Evolutionary conservation across 2,113 vertebrate genomes (phyloP).

Genomic region (Hydrolagus affinis): DNA sequence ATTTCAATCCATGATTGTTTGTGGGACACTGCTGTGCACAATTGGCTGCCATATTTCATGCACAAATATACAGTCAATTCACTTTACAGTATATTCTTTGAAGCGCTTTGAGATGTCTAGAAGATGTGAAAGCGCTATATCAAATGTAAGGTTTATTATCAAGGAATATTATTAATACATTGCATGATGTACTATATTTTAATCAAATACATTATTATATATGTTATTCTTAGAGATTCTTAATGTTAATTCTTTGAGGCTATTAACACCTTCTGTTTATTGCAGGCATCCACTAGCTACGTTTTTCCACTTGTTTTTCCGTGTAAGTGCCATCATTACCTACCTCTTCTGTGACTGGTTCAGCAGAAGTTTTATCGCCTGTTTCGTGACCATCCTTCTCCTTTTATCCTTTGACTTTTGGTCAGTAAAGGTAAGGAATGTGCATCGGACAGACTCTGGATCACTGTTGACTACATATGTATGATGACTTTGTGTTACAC

Average conservation of each 20-base stretch:
- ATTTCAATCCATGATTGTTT: too few relatives aligned
- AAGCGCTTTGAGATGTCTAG: too few relatives aligned
- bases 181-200: constrained; percentile 28
- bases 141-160: too few relatives aligned
- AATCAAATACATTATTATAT: not conserved
- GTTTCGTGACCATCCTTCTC: constrained; percentile 76
- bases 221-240: not conserved
- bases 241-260: not conserved
- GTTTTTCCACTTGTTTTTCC: constrained; percentile 85
- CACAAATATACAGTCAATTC: too few relatives aligned
- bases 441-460: not conserved
- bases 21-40: too few relatives aligned
- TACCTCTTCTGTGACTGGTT: constrained; percentile 73
- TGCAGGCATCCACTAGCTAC: constrained; percentile 74
- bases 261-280: constrained; percentile 33
- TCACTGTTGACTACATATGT: not conserved
- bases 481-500: not conserved
- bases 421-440: constrained; percentile 79
- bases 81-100: too few relatives aligned
- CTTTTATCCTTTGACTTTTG: constrained; percentile 88
- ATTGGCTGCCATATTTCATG: too few relatives aligned
- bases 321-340: constrained; percentile 69
- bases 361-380: constrained; percentile 74
- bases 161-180: too few relatives aligned
- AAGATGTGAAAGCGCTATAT: too few relatives aligned